A percentile compares a stretch with the other conserved stretches of the same genome.
Conservation (phyloP, 2,113 vertebrate genomes). For the Urocynchramus pylzowi region DNA sequence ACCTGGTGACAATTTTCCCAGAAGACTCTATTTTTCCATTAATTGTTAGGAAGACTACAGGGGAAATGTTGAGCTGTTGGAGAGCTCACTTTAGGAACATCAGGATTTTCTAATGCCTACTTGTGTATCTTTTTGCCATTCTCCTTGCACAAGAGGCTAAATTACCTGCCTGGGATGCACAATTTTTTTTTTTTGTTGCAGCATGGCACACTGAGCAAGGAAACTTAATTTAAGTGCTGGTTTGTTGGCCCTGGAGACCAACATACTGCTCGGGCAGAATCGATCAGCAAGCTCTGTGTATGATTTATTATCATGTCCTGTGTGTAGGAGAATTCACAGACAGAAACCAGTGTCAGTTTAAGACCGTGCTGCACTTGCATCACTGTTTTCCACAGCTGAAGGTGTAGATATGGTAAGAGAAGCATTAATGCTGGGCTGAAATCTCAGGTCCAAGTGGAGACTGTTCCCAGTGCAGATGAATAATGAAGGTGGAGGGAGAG, state of each 20-base stretch:
- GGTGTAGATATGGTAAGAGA: not conserved
- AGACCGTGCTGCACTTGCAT: not conserved
- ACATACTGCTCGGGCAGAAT: not conserved
- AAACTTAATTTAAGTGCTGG: constrained; percentile 22
- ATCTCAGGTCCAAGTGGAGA: not conserved
- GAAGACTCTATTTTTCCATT: constrained; percentile 10
- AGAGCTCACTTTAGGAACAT: constrained; percentile 9
- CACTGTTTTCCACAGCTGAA: not conserved
- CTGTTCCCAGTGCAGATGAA: not conserved
- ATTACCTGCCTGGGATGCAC: not conserved
- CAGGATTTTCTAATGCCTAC: not conserved
- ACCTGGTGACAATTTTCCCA: constrained; percentile 18
- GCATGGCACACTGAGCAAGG: not conserved
- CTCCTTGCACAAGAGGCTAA: not conserved
- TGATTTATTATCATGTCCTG: constrained; percentile 17
- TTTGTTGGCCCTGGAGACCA: constrained; percentile 24
- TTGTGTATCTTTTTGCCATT: constrained; percentile 6
- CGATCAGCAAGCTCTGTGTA: not conserved
- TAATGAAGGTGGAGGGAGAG: not conserved
- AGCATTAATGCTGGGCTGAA: not conserved
- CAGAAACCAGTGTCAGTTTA: not conserved
- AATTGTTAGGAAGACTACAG: constrained; percentile 28
- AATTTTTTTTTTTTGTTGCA: not conserved
- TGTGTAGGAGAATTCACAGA: not conserved
- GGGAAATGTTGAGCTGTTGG: not conserved